phyloP scores from a whole-genome alignment of 2,888 invertebrate species.

The Nephrocerus scutellatus region DNA sequence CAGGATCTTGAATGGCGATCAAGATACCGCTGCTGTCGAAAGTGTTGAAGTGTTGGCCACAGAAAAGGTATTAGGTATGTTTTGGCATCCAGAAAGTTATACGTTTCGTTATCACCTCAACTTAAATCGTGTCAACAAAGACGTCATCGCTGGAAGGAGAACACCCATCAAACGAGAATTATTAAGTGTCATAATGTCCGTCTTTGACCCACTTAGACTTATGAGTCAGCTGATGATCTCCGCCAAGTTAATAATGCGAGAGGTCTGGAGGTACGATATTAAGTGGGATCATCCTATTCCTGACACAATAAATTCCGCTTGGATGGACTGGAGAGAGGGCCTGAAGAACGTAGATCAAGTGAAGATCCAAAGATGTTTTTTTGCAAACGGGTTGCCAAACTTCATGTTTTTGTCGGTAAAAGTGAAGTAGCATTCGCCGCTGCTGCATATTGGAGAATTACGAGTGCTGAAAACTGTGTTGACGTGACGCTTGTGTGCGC shows the following conservation, averaged over 20 bases:
- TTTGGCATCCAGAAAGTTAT: neutral
- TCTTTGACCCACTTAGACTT: conserved; percentile 7
- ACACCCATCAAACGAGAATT: too few species aligned
- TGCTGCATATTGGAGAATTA: conserved; percentile 7
- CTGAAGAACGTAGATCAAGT: neutral
- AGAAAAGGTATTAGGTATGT: conserved; percentile 3
- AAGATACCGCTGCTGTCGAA: too few species aligned
- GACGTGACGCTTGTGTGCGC: conserved; percentile 8
- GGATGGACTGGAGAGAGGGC: conserved; percentile 4
- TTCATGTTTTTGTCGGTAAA: conserved; percentile 7
- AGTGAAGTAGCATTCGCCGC: conserved; percentile 15
- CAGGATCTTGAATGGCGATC: conserved; percentile 1
- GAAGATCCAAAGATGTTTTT: neutral
- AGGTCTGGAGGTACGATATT: conserved; percentile 4
- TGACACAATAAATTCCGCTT: neutral
- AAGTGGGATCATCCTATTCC: conserved; percentile 6
- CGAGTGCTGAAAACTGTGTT: conserved; percentile 2
- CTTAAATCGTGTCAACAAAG: too few species aligned
- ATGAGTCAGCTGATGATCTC: neutral
- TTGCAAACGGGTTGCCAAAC: neutral
- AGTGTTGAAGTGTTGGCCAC: neutral
- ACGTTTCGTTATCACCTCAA: neutral
- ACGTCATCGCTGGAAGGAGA: too few species aligned
- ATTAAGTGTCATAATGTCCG: too few species aligned
- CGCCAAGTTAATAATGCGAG: conserved; percentile 3